Conservation (phyloP, 2,888 invertebrate genomes). For the Ennomos fuscantarius region DNA sequence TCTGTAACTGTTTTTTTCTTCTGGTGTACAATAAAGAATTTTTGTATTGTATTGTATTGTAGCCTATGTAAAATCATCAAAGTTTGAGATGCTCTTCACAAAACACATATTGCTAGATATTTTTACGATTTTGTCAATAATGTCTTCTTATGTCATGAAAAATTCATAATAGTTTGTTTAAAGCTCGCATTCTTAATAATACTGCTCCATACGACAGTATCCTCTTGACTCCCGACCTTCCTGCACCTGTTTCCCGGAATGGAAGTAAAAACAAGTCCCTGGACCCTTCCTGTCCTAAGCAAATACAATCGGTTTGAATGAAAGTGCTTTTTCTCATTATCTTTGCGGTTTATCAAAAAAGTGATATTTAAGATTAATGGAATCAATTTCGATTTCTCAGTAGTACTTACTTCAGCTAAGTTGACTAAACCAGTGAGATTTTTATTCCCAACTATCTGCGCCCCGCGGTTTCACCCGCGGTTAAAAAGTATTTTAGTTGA, state of each 20-base stretch:
- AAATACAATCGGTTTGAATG: constrained; percentile 21
- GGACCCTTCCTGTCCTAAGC: constrained; percentile 22
- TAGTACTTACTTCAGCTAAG: too few species aligned
- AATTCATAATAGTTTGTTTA: constrained; percentile 2
- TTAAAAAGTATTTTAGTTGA: too few species aligned
- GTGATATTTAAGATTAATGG: neutral
- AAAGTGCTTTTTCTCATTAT: constrained; percentile 21
- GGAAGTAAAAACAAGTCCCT: constrained; percentile 27
- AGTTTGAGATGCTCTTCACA: too few species aligned
- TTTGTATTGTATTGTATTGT: too few species aligned
- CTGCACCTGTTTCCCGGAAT: constrained; percentile 16
- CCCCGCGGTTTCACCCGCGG: too few species aligned
- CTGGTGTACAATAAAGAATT: too few species aligned
- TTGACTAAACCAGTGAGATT: too few species aligned
- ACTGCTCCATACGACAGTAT: neutral
- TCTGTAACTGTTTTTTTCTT: too few species aligned
- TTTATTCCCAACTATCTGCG: too few species aligned
- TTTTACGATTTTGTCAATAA: too few species aligned
- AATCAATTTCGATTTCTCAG: neutral
- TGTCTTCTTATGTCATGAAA: neutral
- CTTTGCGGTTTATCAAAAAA: constrained; percentile 14
- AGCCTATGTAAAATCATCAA: too few species aligned
- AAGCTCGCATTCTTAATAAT: neutral
- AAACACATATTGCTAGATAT: too few species aligned
- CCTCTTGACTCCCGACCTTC: constrained; percentile 23